Base-by-base conservation (phyloP, 2,113 vertebrate genomes). In the Scopus umbretta region DNA sequence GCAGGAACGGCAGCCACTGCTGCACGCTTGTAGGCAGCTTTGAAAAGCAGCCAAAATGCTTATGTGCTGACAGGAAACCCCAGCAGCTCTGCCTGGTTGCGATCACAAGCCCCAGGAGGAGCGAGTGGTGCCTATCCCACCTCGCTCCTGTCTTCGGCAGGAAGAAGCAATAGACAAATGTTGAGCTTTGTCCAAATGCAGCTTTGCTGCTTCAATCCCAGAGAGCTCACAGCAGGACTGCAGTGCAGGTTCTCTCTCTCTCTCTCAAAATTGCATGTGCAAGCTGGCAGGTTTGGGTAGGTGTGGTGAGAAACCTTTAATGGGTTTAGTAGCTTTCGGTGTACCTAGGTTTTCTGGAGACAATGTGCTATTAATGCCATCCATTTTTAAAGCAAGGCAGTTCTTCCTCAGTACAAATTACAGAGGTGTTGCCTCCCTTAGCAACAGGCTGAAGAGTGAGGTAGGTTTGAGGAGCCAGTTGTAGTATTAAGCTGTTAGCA, bases 31-130 rank as follows among this genome's bases (percentile, higher is more conserved):
- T 61, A 85, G 94, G 94, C 96, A 92, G 96, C 85, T 90, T 86
- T 92, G 94, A 85, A 89, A 79, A 90, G 93, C 78, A 85, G 93
- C 94, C 94, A 92, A 43, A 79, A 52, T 59, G 79, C 78, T 70
- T 49, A 16, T 65, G 78, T 36, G 84, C 91, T 79, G 87, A 43
- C 91, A 79, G 93, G 96, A 87, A 95, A 91, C 87, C 85, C 92
- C 90, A 83, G 92, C 88, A 94, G 85, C 92, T 92, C 79, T 73
- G 90, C 82, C 49, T 76, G 45, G 27, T 16, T 23, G 93, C 42
- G 74, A 76, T 88, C 92, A 66, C 21, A 7, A 85, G 79, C 40
- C 85, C 26, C 32, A 40, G 63, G 78, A 75, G 73, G 65, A 74
- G 52, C 1, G 3, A 67, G 76, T 5, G 50, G 18, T 91, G 86